Base-by-base conservation (phyloP, 2,888 invertebrate genomes). In the Anticlea derivata region DNA sequence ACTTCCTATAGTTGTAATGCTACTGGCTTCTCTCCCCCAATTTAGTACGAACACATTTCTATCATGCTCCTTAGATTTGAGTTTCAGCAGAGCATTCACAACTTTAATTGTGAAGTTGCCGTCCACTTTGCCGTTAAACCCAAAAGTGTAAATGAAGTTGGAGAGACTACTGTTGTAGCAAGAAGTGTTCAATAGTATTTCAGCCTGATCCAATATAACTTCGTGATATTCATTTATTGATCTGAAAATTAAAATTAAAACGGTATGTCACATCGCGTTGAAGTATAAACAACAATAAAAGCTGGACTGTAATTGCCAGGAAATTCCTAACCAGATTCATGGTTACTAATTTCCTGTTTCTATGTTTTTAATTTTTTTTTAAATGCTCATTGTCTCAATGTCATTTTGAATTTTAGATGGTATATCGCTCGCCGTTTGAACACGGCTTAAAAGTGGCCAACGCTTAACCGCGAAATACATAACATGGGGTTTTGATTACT, bases 11-110 rank as follows among this genome's bases (percentile, higher is more conserved):
- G 6, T 22, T 1, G 12, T 11, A 1, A 51, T 34, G 7, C 47
- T 47, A 8, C 39, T 41, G 2, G 62, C 58, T 49, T 63, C 63
- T 5, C 27, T 34, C 26, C 27, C 37, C 65, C 65, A 65, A 27
- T 65, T 38, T 0, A 63, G 4, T 1, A 59, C 24, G 3, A 59
- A 11, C 0, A 55, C 48, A 23, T 64, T 64, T 33, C 34, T 43
- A 6, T 23, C 6, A 8, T 40, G n/a, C n/a, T n/a, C n/a, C n/a
- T n/a, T n/a, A n/a, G n/a, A n/a, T n/a, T n/a, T 11, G 5, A 11
- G 24, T 37, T 6, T 8, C 5, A 55, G 17, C 7, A 50, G 22
- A 2, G 43, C 34, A 0, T 27, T 20, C 1, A 61, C 22, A 5
- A 56, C 40, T 5, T 22, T 8, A 5, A 13, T 8, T 1, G 60